Base-by-base conservation (phyloP, 2,113 vertebrate species). In the Fulmarus glacialis region DNA sequence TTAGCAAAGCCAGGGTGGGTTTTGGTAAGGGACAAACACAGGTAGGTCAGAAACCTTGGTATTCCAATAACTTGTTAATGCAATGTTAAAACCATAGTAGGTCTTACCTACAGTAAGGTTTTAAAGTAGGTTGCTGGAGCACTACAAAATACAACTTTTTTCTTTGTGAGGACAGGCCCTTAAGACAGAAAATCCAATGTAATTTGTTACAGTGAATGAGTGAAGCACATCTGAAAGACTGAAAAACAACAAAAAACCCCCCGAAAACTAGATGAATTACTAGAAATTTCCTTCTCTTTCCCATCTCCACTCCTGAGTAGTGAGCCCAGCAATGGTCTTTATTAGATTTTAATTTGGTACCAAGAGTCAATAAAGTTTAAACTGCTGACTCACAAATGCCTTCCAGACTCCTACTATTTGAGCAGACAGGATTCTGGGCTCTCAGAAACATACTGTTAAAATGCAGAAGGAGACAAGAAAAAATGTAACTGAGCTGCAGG, bases 361-460 rank as follows among this genome's bases (percentile, higher is more conserved):
- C 53, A 78, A 66, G 64, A 89, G 56, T 58, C 81, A 52, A 77
- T 80, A 60, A 94, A 93, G 21, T 38, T 24, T 2, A 10, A 90
- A 43, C 34, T 72, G 85, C 95, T 93, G 92, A 96, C 88, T 97
- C 88, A 91, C 82, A 92, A 86, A 96, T 29, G 60, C 86, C 78
- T 95, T 92, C 84, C 89, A 96, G 93, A 48, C 85, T 80, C 59
- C 80, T 42, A 29, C 3, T 36, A 30, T 22, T 47, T 30, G 58
- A 89, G 79, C 60, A 91, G 66, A 15, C 34, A 45, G 71, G 63
- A 55, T 32, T 88, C 53, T 14, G 32, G 17, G 59, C n/a, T 93
- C 60, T 50, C 71, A 30, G 22, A 74, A 91, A 85, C 3, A 4
- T 43, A 68, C 55, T 2, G 1, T 10, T 84, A 68, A 90, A 88